Conservation (phyloP, 2,888 invertebrate genomes). For the Apodemia mormo region DNA sequence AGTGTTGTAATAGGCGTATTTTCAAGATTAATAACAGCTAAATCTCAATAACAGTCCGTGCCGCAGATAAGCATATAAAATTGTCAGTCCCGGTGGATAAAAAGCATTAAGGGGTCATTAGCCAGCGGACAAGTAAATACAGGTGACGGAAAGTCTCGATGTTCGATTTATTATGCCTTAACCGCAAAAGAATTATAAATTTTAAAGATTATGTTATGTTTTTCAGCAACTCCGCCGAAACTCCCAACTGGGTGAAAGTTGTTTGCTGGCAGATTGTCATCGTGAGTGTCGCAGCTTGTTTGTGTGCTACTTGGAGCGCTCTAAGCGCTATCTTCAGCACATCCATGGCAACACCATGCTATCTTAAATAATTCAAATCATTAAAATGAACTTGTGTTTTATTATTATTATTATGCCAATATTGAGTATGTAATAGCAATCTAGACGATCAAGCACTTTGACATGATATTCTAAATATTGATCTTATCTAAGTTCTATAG, state of each 20-base stretch:
- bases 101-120: no score
- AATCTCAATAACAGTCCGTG: no score
- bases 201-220: background rate
- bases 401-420: background rate
- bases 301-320: slow-evolving; percentile 83
- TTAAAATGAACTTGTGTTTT: background rate
- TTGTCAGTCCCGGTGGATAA: no score
- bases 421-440: background rate
- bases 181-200: no score
- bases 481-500: background rate
- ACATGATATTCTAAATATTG: background rate
- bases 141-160: no score
- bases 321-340: slow-evolving; percentile 78
- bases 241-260: slow-evolving; percentile 80
- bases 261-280: slow-evolving; percentile 83
- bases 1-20: no score
- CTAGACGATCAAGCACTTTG: background rate
- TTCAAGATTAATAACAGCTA: no score
- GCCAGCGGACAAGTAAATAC: no score
- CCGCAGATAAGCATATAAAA: no score
- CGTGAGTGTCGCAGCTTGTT: slow-evolving; percentile 82
- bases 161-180: no score
- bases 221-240: slow-evolving; percentile 64
- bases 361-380: slow-evolving; percentile 41
- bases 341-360: slow-evolving; percentile 63